Evolutionary conservation across 1,140 invertebrate genomes (phyloP), one percentile per base, ranked within the genome.

Genomic region (Stenopsyche tienmushanensis): DNA sequence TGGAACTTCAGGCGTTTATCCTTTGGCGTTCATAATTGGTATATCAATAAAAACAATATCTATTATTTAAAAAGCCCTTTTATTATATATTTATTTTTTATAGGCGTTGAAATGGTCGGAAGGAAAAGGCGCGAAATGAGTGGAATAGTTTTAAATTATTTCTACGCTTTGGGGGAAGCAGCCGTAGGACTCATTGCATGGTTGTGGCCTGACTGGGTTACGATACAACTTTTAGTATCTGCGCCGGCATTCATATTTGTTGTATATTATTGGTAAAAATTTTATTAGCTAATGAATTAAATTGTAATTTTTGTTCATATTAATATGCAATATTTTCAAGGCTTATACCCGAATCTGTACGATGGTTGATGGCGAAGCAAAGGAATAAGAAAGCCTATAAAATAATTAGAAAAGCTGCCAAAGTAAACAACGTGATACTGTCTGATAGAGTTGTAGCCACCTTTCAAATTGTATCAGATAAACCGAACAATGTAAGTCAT

Each of bases 61-160:
- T 5, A 45, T 45, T 45, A 8, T 45, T 5, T 8, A 45, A 8
- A 8, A n/a, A 8, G 15, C 42, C 5, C 23, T 23, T 50, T 45
- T 45, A n/a, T 45, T 45, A 47, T 47, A n/a, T 47, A 47, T 21
- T 55, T 29, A 25, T 29, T 42, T 25, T 18, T 53, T 53, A 2
- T 18, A 86, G 85, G 84, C 39, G 81, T 89, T 13, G 88, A 89
- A 77, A 82, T 87, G 78, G 85, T 89, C 9, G 86, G 86, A 1
- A 80, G 81, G 5, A 75, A 76, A 17, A 85, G 84, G 74, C 77
- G 88, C 10, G 86, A 86, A 70, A 80, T 86, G 72, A 85, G 83
- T 64, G 86, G 84, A 15, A 81, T 87, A 21, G 82, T 85, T 1
- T 75, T 85, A 3, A 83, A 85, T 72, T 85, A 85, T 71, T 86